Evolutionary conservation across 2,888 invertebrate species (phyloP).

Genomic region (Brachylomia viminalis): DNA sequence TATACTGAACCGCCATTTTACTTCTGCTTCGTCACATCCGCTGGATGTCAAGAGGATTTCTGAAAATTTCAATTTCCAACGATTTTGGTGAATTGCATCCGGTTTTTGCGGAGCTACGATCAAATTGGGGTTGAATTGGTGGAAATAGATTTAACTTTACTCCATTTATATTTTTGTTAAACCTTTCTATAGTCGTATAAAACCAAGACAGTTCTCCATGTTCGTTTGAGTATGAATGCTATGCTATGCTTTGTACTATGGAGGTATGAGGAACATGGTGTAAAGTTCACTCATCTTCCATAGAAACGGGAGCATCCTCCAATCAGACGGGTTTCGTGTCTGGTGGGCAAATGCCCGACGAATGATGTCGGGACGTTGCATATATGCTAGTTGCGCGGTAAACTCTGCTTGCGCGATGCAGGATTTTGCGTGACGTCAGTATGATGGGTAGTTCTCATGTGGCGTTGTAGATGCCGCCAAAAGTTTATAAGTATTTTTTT

Average conservation of each 20-base stretch:
- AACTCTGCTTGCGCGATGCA: too few relatives aligned
- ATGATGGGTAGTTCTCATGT: too few relatives aligned
- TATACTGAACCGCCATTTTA: constrained; percentile 24
- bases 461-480: too few relatives aligned
- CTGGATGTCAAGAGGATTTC: constrained; percentile 57
- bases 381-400: too few relatives aligned
- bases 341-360: too few relatives aligned
- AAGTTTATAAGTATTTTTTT: not conserved
- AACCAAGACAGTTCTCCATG: not conserved
- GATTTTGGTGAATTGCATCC: constrained; percentile 47
- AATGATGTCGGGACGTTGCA: too few relatives aligned
- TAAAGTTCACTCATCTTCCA: not conserved
- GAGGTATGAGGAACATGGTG: not conserved
- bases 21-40: constrained; percentile 38
- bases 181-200: not conserved
- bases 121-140: not conserved
- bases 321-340: too few relatives aligned
- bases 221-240: not conserved
- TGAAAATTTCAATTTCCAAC: constrained; percentile 59
- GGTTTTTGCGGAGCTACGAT: constrained; percentile 25
- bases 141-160: not conserved
- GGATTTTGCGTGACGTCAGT: too few relatives aligned
- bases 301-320: not conserved
- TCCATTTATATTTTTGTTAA: not conserved
- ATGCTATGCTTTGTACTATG: not conserved